Base-by-base conservation (phyloP, 2,797 vertebrate genomes). In the Acipenser ruthenus region DNA sequence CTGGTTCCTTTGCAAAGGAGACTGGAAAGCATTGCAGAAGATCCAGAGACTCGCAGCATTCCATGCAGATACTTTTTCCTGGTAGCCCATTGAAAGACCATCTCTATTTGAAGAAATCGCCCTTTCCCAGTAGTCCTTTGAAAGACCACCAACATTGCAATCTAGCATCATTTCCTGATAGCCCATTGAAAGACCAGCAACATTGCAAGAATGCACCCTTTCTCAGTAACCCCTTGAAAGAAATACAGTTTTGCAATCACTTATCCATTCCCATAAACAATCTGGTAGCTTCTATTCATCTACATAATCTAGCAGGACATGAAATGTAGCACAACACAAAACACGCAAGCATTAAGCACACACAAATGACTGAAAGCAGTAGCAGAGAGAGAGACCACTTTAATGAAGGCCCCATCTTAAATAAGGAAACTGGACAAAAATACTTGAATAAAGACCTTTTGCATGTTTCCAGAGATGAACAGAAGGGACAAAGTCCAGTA, bases 391-490 rank as follows among this genome's bases (percentile, higher is more conserved):
- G 49, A 69, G 7, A 52, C 15, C 12, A 18, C 66, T 1, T 62
- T 64, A 4, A 5, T 6, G 74, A 82, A 56, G 65, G 56, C 5
- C 37, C 37, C 37, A 37, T 37, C 37, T 37, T 37, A 15, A 50
- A 11, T 59, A 60, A 63, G 10, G 69, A 71, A 49, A 1, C 65
- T 0, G 10, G 37, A 59, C 69, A 49, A 1, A 68, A 75, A 67
- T 65, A 68, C 8, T 53, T 6, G 1, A 59, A 63, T 1, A n/a
- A 63, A n/a, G 70, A 60, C 50, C 10, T 12, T 23, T 72, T 74
- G 37, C 37, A 37, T 37, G 37, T 37, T 9, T 65, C 69, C 0
- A 47, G 73, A 7, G 67, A 11, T 2, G 76, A 77, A 12, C 78
- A 73, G n/a, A 10, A 15, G 37, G 37, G 37, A 2, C 13, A 67